A percentile compares a stretch with the other conserved stretches of the same genome.
phyloP scores from a whole-genome alignment of 2,113 vertebrate genomes.

The Hemibates koningsi region DNA sequence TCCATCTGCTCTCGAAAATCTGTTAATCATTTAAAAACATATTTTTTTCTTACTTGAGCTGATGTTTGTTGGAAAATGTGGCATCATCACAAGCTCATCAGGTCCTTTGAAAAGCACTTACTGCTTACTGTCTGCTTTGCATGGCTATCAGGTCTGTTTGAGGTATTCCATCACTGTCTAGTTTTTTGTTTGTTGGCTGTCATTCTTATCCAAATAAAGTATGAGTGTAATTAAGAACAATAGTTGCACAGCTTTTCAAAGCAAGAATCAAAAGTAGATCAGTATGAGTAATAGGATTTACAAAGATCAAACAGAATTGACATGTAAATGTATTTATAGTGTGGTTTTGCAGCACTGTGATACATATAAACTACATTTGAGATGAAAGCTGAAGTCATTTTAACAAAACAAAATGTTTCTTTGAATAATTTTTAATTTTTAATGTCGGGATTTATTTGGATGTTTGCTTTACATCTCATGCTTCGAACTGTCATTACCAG shows the following conservation, averaged over 20 bases:
- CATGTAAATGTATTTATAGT: background rate
- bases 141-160: background rate
- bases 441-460: background rate
- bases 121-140: background rate
- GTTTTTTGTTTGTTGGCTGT: background rate
- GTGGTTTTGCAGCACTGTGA: background rate
- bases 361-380: background rate
- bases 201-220: conserved; percentile 14
- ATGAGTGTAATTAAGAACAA: conserved; percentile 7
- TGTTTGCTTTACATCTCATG: background rate
- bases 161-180: background rate
- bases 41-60: background rate
- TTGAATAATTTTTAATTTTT: background rate
- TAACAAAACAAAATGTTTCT: background rate
- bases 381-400: background rate
- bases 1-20: conserved; percentile 54
- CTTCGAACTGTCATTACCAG: background rate
- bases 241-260: conserved; percentile 22
- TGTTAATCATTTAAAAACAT: conserved; percentile 54
- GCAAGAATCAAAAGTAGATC: background rate
- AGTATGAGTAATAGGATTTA: conserved; percentile 3
- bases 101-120: background rate
- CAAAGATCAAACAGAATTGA: conserved; percentile 25
- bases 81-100: conserved; percentile 30
- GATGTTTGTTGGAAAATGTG: conserved; percentile 53